Conservation (phyloP, 2,797 vertebrate genomes). For the Takifugu ocellatus region DNA sequence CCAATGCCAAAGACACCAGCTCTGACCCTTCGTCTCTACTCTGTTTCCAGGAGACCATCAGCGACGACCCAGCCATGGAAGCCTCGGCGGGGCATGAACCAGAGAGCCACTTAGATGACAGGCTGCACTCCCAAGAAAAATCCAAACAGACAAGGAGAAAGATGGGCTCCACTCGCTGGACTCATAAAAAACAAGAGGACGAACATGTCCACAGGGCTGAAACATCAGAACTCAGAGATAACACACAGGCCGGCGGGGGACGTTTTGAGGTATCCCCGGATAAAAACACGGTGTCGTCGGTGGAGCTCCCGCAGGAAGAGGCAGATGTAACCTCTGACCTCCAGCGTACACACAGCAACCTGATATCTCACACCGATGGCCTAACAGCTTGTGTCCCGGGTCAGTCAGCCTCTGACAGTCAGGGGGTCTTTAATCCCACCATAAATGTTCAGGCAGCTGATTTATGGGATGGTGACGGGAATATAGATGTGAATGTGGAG, state of each 20-base stretch:
- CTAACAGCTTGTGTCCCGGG: slow-evolving; percentile 2
- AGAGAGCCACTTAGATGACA: slow-evolving; percentile 7
- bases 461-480: slow-evolving; percentile 8
- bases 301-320: not conserved
- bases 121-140: slow-evolving; percentile 17
- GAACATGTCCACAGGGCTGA: slow-evolving; percentile 7
- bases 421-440: slow-evolving; percentile 12
- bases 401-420: slow-evolving; percentile 6
- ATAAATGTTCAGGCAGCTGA: not conserved
- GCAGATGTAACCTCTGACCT: not conserved
- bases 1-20: not conserved
- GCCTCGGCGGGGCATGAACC: slow-evolving; percentile 11
- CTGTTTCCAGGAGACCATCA: slow-evolving; percentile 5
- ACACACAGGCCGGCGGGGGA: slow-evolving; percentile 1
- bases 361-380: not conserved
- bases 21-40: not conserved
- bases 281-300: slow-evolving; percentile 6
- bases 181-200: slow-evolving; percentile 11
- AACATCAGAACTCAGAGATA: slow-evolving; percentile 3
- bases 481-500: not conserved
- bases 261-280: not conserved
- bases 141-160: slow-evolving; percentile 54
- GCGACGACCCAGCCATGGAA: slow-evolving; percentile 2
- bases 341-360: slow-evolving; percentile 6
- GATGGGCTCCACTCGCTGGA: slow-evolving; percentile 62